A percentile compares a stretch with the other conserved stretches of the same genome.
Conservation (phyloP, 2,888 invertebrate genomes). For the Brenthis daphne region DNA sequence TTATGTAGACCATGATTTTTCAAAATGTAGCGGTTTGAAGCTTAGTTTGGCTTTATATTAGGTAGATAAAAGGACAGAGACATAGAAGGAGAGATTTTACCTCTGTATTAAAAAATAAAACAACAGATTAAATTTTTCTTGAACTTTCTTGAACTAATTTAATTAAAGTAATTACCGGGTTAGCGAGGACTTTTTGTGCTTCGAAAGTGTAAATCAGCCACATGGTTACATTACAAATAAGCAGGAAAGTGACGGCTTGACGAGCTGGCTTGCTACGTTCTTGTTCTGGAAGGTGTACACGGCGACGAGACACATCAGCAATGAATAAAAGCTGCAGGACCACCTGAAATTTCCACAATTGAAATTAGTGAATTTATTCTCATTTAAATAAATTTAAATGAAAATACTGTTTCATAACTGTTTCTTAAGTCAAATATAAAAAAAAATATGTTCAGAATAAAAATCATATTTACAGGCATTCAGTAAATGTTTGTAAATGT, state of each 20-base stretch:
- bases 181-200: constrained; percentile 95
- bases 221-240: constrained; percentile 97
- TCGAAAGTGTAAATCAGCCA: constrained; percentile 98
- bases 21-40: no score
- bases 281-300: constrained; percentile 95
- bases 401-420: no score
- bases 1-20: no score
- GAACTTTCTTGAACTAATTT: no score
- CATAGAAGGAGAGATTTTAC: no score
- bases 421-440: no score
- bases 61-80: no score
- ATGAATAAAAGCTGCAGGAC: constrained; percentile 96
- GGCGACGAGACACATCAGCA: constrained; percentile 94
- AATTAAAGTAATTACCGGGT: constrained; percentile 84
- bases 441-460: no score
- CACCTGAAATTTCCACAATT: constrained; percentile 78
- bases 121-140: constrained; percentile 19
- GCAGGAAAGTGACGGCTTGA: constrained; percentile 96
- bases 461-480: no score
- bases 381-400: neutral
- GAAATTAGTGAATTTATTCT: neutral
- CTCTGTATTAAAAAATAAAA: no score
- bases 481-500: no score
- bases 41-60: no score
- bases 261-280: constrained; percentile 97